Evolutionary conservation across 2,113 vertebrate species (phyloP).

Genomic region (Setophaga kirtlandii): DNA sequence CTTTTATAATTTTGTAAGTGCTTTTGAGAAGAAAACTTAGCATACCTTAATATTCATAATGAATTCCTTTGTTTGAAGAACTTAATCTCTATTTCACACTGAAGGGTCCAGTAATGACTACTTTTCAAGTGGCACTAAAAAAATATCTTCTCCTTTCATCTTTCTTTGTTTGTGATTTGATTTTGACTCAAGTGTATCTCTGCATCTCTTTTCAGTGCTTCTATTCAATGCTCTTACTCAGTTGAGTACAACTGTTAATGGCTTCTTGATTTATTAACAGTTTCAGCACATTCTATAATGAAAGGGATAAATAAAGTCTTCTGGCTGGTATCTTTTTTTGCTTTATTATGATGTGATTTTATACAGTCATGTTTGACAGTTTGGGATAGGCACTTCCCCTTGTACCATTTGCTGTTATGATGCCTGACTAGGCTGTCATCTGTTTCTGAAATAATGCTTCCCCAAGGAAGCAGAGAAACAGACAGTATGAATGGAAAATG

Average conservation of each 20-base stretch:
- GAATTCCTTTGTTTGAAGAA: neutral
- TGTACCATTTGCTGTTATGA: neutral
- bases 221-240: neutral
- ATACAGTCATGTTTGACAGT: neutral
- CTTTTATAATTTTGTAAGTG: neutral
- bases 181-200: neutral
- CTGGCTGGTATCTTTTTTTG: neutral
- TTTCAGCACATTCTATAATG: neutral
- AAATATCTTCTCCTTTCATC: neutral
- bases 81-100: neutral
- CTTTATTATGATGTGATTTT: neutral
- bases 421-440: neutral
- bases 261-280: neutral
- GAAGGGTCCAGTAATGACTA: neutral
- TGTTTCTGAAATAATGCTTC: neutral
- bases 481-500: neutral
- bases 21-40: neutral
- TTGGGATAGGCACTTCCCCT: neutral
- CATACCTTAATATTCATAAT: neutral
- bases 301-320: neutral
- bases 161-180: neutral
- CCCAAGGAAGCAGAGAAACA: neutral
- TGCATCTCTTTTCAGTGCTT: neutral
- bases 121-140: neutral
- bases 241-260: neutral